Conservation (phyloP, 2,888 invertebrate species). For the Onchidella celtica region DNA sequence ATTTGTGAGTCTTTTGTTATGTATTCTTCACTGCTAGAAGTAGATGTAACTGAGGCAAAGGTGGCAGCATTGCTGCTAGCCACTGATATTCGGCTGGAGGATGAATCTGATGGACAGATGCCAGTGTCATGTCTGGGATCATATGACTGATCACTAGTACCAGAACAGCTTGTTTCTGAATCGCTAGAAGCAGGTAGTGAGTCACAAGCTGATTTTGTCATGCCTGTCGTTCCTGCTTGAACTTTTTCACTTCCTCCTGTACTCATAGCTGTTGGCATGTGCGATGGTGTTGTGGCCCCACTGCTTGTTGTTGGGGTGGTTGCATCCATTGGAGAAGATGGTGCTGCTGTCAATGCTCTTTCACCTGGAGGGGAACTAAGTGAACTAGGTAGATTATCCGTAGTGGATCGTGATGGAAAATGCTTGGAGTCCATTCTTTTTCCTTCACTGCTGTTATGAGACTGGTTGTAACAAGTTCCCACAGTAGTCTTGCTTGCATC, state of each 20-base stretch:
- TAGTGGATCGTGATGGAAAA: slow-evolving; percentile 53
- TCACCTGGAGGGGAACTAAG: slow-evolving; percentile 46
- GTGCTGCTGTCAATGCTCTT: slow-evolving; percentile 41
- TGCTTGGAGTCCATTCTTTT: slow-evolving; percentile 54
- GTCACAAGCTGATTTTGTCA: slow-evolving; percentile 35
- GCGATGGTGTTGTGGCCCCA: slow-evolving; percentile 27
- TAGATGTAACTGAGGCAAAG: slow-evolving; percentile 13
- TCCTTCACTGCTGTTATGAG: slow-evolving; percentile 32
- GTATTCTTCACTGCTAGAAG: slow-evolving; percentile 17
- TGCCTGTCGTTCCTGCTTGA: slow-evolving; percentile 23
- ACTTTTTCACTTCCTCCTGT: background rate
- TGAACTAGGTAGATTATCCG: slow-evolving; percentile 51
- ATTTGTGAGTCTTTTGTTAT: background rate
- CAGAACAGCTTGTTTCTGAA: slow-evolving; percentile 39
- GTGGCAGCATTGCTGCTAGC: slow-evolving; percentile 22
- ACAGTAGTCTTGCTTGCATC: slow-evolving; percentile 50
- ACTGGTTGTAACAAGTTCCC: slow-evolving; percentile 31
- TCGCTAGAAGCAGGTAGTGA: slow-evolving; percentile 27
- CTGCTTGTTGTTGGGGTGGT: slow-evolving; percentile 31
- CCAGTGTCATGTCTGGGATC: slow-evolving; percentile 32
- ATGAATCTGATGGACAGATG: slow-evolving; percentile 6
- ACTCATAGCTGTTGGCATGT: slow-evolving; percentile 15
- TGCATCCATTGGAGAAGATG: slow-evolving; percentile 25
- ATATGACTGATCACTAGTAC: slow-evolving; percentile 39
- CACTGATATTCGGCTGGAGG: slow-evolving; percentile 24